phyloP scores from a whole-genome alignment of 2,888 invertebrate genomes.

The Agelastica alni region DNA sequence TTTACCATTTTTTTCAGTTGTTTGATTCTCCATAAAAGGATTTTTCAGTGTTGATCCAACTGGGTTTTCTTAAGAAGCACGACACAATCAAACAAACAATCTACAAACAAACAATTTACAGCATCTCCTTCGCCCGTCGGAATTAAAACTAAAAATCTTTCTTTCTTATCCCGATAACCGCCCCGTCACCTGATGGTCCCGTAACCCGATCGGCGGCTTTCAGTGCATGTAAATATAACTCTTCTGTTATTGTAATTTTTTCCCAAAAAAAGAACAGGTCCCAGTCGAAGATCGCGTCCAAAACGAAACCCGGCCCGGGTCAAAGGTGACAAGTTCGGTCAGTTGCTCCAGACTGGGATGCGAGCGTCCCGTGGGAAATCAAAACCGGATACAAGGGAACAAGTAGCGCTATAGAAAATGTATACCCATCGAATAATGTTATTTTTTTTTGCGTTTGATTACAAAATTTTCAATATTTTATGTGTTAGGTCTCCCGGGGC shows the following conservation, averaged over 20 bases:
- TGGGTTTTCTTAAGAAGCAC: no score
- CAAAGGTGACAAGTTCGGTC: conserved; percentile 47
- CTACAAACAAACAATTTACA: no score
- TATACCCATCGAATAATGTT: no score
- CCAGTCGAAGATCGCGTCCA: conserved; percentile 11
- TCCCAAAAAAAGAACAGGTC: conserved; percentile 13
- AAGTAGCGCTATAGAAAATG: no score
- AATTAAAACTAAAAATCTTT: neutral
- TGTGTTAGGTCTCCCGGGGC: no score
- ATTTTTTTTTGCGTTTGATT: no score
- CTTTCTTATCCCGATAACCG: conserved; percentile 4
- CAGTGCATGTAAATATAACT: conserved; percentile 40
- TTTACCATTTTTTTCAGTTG: no score
- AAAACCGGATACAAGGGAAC: conserved; percentile 39
- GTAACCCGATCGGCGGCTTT: conserved; percentile 34
- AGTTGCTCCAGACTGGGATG: conserved; percentile 47
- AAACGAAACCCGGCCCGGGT: conserved; percentile 19
- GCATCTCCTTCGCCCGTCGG: neutral
- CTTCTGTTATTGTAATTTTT: conserved; percentile 42
- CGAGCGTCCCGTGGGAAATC: conserved; percentile 52
- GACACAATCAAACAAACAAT: no score
- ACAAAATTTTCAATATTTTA: no score
- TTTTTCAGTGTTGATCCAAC: no score
- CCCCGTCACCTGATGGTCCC: conserved; percentile 19
- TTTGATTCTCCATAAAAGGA: no score